Evolutionary conservation across 2,888 invertebrate genomes (phyloP).

Genomic region (Eudiplozoon nipponicum): DNA sequence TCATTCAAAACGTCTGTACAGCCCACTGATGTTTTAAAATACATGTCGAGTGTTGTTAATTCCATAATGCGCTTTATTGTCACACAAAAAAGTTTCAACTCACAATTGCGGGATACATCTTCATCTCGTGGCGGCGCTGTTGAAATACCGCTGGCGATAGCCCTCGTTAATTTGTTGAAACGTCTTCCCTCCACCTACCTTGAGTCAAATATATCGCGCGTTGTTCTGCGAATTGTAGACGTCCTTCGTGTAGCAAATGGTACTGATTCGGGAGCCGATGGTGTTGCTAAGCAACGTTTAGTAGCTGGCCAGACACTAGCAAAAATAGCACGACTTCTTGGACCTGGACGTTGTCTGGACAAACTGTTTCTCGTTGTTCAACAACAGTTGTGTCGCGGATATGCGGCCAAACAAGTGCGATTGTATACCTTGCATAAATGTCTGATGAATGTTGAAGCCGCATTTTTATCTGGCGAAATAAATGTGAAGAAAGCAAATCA

Average conservation of each 20-base stretch:
- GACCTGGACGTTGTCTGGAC: not conserved
- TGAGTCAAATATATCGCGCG: not conserved
- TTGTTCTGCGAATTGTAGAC: not conserved
- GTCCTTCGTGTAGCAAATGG: not conserved
- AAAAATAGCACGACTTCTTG: not conserved
- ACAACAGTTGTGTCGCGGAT: not conserved
- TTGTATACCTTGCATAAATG: not conserved
- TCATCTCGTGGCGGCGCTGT: no score
- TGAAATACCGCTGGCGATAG: constrained; percentile 1
- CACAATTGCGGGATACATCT: no score
- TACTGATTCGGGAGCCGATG: not conserved
- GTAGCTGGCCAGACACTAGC: no score
- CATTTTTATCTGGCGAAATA: not conserved
- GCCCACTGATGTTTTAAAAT: no score
- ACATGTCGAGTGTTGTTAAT: no score
- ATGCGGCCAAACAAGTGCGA: constrained; percentile 1
- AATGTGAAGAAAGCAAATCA: no score
- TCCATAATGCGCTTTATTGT: no score
- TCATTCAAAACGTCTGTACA: no score
- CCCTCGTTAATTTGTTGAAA: not conserved
- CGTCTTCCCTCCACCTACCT: not conserved
- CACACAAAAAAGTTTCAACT: no score
- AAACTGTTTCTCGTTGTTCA: not conserved
- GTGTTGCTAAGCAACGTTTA: no score
- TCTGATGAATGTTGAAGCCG: not conserved